Percentiles rank a stretch among this genome's conserved stretches.
Conservation (phyloP, 2,797 vertebrate genomes). For the Arremon aurantiirostris region DNA sequence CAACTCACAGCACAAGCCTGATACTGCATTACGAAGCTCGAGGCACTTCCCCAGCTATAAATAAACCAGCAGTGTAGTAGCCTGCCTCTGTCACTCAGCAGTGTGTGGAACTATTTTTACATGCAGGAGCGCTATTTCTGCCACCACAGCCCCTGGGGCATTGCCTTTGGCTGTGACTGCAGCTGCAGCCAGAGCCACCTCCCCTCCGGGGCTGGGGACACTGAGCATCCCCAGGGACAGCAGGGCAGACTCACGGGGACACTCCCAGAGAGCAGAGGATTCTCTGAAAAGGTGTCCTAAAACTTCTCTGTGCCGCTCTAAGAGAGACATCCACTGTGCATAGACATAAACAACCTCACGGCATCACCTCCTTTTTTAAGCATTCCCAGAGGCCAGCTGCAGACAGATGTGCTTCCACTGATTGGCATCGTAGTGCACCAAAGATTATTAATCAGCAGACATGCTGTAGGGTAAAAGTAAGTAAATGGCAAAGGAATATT, state of each 20-base stretch:
- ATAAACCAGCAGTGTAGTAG: not conserved
- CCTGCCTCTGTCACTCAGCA: not conserved
- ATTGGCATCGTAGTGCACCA: not conserved
- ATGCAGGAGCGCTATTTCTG: not conserved
- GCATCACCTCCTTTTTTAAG: fast-evolving
- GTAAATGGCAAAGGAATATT: not conserved
- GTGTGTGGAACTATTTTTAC: not conserved
- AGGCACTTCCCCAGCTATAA: not conserved
- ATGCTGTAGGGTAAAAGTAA: not conserved
- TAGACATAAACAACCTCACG: fast-evolving
- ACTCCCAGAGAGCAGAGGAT: not conserved
- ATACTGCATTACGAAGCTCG: not conserved
- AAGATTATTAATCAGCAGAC: not conserved
- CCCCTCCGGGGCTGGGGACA: not conserved
- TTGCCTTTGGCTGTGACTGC: fast-evolving
- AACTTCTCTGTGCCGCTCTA: not conserved
- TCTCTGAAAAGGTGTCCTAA: not conserved
- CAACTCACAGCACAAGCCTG: not conserved
- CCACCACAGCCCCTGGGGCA: fast-evolving
- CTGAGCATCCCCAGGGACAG: not conserved
- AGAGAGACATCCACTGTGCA: not conserved
- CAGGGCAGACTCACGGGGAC: fast-evolving
- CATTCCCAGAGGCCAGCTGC: not conserved
- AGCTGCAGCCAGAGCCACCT: fast-evolving
- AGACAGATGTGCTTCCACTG: not conserved